Evolutionary conservation across 2,113 vertebrate genomes (phyloP), one percentile per base, ranked within the genome.

Genomic region (Sapayoa aenigma): DNA sequence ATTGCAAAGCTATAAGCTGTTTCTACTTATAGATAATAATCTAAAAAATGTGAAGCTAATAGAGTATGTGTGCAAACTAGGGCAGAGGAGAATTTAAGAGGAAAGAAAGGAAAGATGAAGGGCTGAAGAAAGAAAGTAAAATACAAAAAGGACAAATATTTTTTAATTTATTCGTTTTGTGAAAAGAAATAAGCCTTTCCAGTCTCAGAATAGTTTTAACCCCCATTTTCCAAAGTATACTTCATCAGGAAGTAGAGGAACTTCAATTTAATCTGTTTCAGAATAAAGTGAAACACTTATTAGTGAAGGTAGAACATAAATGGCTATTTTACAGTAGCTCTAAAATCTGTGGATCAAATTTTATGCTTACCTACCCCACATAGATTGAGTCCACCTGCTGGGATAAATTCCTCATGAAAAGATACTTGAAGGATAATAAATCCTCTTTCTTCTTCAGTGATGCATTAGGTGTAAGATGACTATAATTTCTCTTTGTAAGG

Each of bases 401-500:
- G 93, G 97, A 96, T 87, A 96, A 85, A 95, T 94, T 76, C 95
- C 93, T 97, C 60, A 52, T 95, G 92, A 89, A 91, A 79, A 89
- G 94, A 97, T 96, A 96, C 91, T 95, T 76, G 92, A 92, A 91
- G 94, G 94, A 96, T 97, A 98, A 97, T 98, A 96, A 97, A 97
- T 97, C 89, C 96, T 96, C 59, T 97, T 97, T 97, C 96, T 97
- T 95, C 79, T 91, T 92, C 75, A 76, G 87, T 75, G 52, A 93
- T 89, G 81, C 96, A 97, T 97, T 97, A 97, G 97, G 91, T 94
- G 56, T 94, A 96, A 97, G 96, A 98, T 94, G 94, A 96, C 97
- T 98, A 72, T 97, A 97, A 97, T 98, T 98, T 97, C 75, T 97
- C 56, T 95, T 97, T 97, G 93, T 90, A 63, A 97, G 93, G 92